These are phyloP conservation scores for Imbricaverruca yamaguchii DNA, from an alignment of 2,888 invertebrate genomes.

Conservation along the genomic window DNA sequence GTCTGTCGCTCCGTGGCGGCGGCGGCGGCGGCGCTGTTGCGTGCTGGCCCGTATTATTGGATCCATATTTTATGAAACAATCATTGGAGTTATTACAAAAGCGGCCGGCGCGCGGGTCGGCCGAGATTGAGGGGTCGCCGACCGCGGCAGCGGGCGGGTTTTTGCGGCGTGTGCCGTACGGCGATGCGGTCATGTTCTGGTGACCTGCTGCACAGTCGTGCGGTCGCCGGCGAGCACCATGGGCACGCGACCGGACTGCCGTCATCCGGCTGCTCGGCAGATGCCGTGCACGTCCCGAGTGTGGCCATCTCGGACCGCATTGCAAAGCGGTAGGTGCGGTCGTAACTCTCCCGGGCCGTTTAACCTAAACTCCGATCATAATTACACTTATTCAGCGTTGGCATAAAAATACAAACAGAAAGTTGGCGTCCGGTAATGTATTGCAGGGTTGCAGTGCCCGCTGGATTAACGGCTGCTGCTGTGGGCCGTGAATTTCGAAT, in stretches of 20 bases:
- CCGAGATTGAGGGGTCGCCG: constrained; percentile 4
- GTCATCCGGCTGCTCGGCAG: no score
- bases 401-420: not conserved
- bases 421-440: not conserved
- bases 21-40: not conserved
- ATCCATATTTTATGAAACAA: constrained; percentile 21
- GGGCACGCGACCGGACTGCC: no score
- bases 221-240: no score
- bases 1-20: not conserved
- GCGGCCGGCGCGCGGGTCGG: not conserved
- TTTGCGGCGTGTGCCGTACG: not conserved
- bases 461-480: not conserved
- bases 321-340: not conserved
- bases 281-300: not conserved
- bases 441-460: not conserved
- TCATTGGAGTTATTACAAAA: constrained; percentile 20
- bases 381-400: not conserved
- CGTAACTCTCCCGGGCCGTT: not conserved
- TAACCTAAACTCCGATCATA: not conserved
- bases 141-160: not conserved
- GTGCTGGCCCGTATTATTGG: constrained; percentile 15
- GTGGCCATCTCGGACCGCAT: not conserved
- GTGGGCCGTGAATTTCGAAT: not conserved
- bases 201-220: no score
- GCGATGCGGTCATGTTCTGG: not conserved